A percentile compares a stretch with the other conserved stretches of the same genome.
These are phyloP conservation scores for Pteropus alecto DNA, from an alignment of 2,113 vertebrate genomes.

Conservation along the genomic window DNA sequence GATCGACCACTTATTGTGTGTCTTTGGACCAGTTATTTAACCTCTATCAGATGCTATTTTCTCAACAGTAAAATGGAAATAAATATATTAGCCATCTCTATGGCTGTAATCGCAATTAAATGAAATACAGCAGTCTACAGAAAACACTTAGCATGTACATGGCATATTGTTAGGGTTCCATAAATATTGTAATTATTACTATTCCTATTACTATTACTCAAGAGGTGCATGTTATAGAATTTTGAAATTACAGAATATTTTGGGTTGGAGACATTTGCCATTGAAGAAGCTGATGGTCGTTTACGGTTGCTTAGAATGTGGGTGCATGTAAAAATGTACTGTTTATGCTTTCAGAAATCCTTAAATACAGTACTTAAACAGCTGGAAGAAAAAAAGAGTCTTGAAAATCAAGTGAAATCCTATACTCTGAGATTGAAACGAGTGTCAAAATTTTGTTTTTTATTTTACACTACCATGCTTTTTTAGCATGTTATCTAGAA, in stretches of 20 bases:
- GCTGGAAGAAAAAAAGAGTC: constrained; percentile 81
- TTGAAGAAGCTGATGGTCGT: background rate
- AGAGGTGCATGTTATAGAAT: background rate
- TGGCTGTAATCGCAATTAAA: background rate
- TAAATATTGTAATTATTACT: background rate
- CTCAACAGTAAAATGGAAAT: constrained; percentile 28
- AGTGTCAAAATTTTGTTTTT: constrained; percentile 89
- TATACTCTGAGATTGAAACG: constrained; percentile 85
- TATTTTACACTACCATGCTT: background rate
- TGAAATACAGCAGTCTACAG: background rate
- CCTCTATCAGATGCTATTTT: background rate
- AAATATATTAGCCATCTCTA: background rate
- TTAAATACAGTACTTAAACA: constrained; percentile 86
- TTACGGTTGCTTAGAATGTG: constrained; percentile 25
- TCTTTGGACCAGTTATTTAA: background rate
- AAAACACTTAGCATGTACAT: background rate
- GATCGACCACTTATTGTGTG: background rate
- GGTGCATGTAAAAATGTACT: constrained; percentile 59
- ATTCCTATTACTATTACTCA: background rate
- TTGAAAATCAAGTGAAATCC: constrained; percentile 88
- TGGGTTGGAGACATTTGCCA: background rate
- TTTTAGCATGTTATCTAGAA: constrained; percentile 6
- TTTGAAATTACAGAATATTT: background rate
- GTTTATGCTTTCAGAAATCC: constrained; percentile 80
- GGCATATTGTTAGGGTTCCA: background rate